These are phyloP conservation scores for Potamarius usumacintae DNA, from an alignment of 2,113 vertebrate species.

Conservation along the genomic window DNA sequence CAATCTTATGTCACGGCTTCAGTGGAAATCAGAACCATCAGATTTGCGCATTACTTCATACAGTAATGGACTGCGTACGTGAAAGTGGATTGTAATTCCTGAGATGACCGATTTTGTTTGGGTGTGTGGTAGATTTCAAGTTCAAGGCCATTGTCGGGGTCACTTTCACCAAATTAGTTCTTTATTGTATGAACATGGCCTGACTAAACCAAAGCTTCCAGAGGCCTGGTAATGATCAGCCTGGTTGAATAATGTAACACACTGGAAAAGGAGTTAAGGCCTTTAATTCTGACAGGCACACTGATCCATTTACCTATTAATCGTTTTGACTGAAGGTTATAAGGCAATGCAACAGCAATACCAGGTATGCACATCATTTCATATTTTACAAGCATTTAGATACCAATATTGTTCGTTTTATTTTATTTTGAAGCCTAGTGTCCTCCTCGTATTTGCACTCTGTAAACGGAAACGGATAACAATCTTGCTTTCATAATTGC, in stretches of 20 bases:
- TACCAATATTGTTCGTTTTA: not conserved
- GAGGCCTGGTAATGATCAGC: not conserved
- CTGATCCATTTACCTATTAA: not conserved
- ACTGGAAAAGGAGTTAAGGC: not conserved
- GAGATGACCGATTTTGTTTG: not conserved
- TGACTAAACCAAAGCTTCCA: not conserved
- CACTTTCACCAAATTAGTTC: not conserved
- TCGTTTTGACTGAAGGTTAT: not conserved
- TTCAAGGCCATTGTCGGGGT: not conserved
- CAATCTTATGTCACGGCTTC: too few species aligned
- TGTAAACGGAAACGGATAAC: not conserved
- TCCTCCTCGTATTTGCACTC: not conserved
- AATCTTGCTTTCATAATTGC: not conserved
- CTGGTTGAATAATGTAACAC: not conserved
- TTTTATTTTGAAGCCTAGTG: not conserved
- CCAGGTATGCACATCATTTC: not conserved
- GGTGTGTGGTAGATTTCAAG: not conserved
- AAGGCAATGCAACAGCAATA: not conserved
- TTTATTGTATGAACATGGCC: not conserved
- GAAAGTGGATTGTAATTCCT: not conserved
- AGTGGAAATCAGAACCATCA: too few species aligned
- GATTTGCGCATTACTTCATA: too few species aligned
- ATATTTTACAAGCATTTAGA: constrained; percentile 9
- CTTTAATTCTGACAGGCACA: not conserved
- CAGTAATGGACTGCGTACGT: too few species aligned